Evolutionary conservation across 2,113 vertebrate genomes (phyloP), one percentile per base, ranked within the genome.

Genomic region (Epinephelus moara): DNA sequence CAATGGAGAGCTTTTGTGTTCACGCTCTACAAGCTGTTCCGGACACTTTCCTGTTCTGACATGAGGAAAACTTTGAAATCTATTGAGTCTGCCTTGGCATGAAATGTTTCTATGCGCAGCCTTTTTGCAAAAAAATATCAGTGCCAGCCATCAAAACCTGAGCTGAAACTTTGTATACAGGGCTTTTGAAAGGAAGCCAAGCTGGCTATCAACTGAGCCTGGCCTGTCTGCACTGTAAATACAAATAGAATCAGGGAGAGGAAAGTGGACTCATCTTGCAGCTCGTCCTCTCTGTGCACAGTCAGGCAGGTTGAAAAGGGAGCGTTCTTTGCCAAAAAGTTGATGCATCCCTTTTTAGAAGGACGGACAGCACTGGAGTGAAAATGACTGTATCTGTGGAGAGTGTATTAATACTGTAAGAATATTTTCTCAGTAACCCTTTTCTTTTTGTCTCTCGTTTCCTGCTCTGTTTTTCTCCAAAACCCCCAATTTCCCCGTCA

Each of bases 201-300:
- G 61, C 82, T 85, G 75, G 62, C 82, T 33, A 30, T 61, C 55
- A 60, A 27, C 70, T 33, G 45, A 71, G 63, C 78, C 53, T 55
- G 70, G 76, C 69, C 69, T 75, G 62, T 80, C 81, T 70, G 76
- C 21, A 18, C 74, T 62, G 86, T 61, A 72, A 73, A 84, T 60
- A 80, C 80, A 81, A 72, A 85, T 45, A 40, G 67, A 45, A 66
- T 72, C 68, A 59, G 74, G 62, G 71, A 61, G 59, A 79, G 79
- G 50, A 72, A 85, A 80, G 78, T 84, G 85, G 85, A 80, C 72
- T 88, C 78, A 75, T 88, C 67, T 49, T 70, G 64, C 81, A 66
- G 71, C 59, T 64, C 62, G 15, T 64, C 69, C 74, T 66, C 64
- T 67, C 45, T 40, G 62, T 69, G 75, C 75, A 23, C 61, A 80